Conservation (phyloP, 2,113 vertebrate genomes). For the Catharus fuscescens region DNA sequence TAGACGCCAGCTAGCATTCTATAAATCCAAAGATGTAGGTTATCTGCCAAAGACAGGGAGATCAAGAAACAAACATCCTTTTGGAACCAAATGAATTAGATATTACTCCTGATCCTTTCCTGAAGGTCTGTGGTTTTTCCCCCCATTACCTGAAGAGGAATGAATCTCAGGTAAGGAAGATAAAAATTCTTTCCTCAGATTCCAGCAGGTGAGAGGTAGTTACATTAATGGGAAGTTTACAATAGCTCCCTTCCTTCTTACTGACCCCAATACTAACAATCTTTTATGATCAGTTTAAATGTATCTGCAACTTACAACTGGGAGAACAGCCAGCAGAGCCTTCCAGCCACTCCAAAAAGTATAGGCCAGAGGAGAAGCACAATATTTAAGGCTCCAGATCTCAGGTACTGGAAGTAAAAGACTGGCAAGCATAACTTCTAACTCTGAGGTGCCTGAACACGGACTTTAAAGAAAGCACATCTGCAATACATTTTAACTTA, state of each 20-base stretch:
- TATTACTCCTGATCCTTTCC: neutral
- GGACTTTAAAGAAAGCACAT: neutral
- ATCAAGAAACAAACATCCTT: neutral
- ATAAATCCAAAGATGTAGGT: neutral
- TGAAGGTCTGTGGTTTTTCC: accelerated
- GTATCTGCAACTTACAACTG: neutral
- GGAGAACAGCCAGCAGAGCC: neutral
- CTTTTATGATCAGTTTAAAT: neutral
- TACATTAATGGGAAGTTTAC: neutral
- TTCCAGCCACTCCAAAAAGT: neutral
- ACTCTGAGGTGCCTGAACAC: neutral
- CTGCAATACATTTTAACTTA: neutral
- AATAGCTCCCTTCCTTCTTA: neutral
- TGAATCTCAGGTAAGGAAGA: neutral
- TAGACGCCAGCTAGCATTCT: neutral
- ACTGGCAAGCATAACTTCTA: neutral
- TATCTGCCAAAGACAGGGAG: neutral
- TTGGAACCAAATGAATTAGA: neutral
- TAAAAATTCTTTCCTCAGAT: neutral
- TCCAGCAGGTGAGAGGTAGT: neutral
- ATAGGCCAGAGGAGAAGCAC: neutral
- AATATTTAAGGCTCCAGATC: neutral
- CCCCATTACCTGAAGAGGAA: neutral
- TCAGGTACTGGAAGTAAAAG: neutral
- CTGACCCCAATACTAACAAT: neutral